Conservation (phyloP, 2,113 vertebrate genomes). For the Abramis brama region DNA sequence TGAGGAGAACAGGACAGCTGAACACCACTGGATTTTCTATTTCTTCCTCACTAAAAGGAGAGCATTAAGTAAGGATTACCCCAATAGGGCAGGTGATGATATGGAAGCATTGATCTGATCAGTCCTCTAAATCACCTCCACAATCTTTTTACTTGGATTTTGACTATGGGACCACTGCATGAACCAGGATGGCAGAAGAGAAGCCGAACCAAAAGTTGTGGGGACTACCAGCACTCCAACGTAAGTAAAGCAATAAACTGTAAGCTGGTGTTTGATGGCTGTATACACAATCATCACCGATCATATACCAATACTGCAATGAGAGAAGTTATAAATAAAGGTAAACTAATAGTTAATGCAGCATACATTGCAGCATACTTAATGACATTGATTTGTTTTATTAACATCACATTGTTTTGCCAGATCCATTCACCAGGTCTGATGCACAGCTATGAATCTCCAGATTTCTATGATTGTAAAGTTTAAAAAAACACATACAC, state of each 20-base stretch:
- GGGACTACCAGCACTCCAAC: not conserved
- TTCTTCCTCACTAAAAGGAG: not conserved
- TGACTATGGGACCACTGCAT: constrained; percentile 17
- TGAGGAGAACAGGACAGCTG: not conserved
- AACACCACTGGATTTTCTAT: not conserved
- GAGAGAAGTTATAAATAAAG: too few relatives aligned
- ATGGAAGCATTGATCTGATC: constrained; percentile 31
- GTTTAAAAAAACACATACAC: not conserved
- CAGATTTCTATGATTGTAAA: not conserved
- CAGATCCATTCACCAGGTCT: not conserved
- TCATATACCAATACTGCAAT: not conserved
- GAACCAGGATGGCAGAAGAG: constrained; percentile 22
- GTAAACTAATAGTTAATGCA: not conserved
- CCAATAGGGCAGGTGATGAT: constrained; percentile 1
- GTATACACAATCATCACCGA: not conserved
- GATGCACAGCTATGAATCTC: not conserved
- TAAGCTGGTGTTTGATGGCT: not conserved
- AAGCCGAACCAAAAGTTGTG: constrained; percentile 32
- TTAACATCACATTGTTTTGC: not conserved
- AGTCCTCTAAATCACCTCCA: constrained; percentile 1
- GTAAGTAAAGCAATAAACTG: constrained; percentile 23
- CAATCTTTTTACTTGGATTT: not conserved
- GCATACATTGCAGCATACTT: not conserved
- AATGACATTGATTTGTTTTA: not conserved
- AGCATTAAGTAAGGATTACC: not conserved